Conservation (phyloP, 2,797 vertebrate species). For the Poeciliopsis presidionis region DNA sequence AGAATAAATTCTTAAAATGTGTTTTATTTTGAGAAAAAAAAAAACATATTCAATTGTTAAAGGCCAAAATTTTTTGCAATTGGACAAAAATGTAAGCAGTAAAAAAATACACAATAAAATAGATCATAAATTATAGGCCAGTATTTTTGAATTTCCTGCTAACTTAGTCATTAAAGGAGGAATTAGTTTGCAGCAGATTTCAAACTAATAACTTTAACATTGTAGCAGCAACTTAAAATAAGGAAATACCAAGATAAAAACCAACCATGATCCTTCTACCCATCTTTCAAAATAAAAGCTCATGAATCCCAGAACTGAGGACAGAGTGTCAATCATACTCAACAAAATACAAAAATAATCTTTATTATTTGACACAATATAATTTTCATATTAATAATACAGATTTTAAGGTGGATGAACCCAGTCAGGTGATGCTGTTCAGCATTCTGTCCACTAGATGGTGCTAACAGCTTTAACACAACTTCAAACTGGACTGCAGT, state of each 20-base stretch:
- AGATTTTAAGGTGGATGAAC: not conserved
- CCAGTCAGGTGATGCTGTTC: not conserved
- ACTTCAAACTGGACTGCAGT: not conserved
- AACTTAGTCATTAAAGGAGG: not conserved
- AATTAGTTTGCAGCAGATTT: not conserved
- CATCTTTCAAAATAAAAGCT: not conserved
- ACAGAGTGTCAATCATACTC: not conserved
- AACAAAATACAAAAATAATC: not conserved
- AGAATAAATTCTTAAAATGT: too few species aligned
- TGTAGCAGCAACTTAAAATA: not conserved
- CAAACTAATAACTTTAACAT: not conserved
- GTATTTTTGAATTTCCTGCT: too few species aligned
- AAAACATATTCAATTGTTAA: too few species aligned
- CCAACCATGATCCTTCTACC: not conserved
- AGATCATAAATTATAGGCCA: too few species aligned
- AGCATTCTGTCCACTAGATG: slow-evolving; percentile 10
- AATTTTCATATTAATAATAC: not conserved
- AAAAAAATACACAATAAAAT: too few species aligned
- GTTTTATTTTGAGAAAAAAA: too few species aligned
- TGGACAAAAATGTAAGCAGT: too few species aligned
- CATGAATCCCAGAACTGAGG: not conserved
- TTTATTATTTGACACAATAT: not conserved
- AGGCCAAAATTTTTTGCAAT: too few species aligned
- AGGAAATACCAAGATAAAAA: not conserved
- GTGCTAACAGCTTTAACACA: not conserved